These are phyloP conservation scores for Anguilla pacifica DNA, from an alignment of 2,797 vertebrate genomes.

Conservation along the genomic window DNA sequence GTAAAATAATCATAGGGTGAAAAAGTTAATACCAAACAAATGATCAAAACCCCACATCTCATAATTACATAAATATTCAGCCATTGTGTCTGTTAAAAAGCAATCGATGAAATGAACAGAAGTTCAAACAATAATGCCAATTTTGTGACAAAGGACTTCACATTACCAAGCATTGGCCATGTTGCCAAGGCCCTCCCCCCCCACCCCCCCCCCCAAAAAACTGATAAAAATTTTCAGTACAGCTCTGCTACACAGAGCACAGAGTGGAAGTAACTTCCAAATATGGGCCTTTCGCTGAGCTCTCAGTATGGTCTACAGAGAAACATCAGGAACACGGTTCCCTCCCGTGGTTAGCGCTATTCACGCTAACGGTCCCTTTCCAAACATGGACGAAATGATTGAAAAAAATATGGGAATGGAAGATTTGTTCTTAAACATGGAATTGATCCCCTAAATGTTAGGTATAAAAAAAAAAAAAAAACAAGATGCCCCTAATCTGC, in stretches of 20 bases:
- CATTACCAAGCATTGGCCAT: slow-evolving; percentile 10
- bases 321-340: neutral
- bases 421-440: slow-evolving; percentile 12
- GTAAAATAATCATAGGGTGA: slow-evolving; percentile 1
- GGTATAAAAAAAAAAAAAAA: neutral
- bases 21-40: slow-evolving; percentile 28
- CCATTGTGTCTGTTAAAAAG: slow-evolving; percentile 34
- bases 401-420: neutral
- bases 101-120: slow-evolving; percentile 23
- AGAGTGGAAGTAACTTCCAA: neutral
- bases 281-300: too few relatives aligned
- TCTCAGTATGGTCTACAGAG: neutral
- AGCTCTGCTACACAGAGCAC: neutral
- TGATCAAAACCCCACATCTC: slow-evolving; percentile 36
- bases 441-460: neutral
- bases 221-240: neutral
- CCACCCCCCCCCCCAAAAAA: neutral
- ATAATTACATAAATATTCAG: slow-evolving; percentile 45
- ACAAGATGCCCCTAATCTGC: neutral
- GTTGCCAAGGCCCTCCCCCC: neutral
- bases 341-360: neutral
- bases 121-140: neutral
- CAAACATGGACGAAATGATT: neutral
- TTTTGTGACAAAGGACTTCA: slow-evolving; percentile 12
- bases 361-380: neutral